These are phyloP conservation scores for Xylota segnis DNA, from an alignment of 2,888 invertebrate genomes.

Conservation along the genomic window DNA sequence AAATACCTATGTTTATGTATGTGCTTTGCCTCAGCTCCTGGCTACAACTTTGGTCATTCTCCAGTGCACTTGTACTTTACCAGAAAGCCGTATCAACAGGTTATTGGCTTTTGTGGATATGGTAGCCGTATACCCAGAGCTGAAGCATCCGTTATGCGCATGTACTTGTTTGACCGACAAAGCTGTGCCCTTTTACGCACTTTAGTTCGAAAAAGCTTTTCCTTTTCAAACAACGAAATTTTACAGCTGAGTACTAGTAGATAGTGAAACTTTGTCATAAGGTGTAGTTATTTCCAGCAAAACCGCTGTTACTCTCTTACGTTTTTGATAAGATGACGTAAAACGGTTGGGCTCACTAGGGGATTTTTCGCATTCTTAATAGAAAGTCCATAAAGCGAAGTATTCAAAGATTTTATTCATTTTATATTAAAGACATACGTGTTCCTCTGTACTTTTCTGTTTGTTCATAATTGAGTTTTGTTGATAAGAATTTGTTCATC, in stretches of 20 bases:
- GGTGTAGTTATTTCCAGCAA: constrained; percentile 11
- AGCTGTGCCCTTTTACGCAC: background rate
- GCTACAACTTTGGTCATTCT: constrained; percentile 17
- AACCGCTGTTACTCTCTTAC: background rate
- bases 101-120: constrained; percentile 35
- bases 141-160: background rate
- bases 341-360: background rate
- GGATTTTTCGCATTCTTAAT: background rate
- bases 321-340: constrained; percentile 6
- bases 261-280: background rate
- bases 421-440: background rate
- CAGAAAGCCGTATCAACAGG: constrained; percentile 33
- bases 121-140: background rate
- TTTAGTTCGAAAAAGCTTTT: constrained; percentile 47
- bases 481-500: background rate
- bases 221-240: constrained; percentile 1
- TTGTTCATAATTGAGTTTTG: background rate
- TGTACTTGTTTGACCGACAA: background rate
- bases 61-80: constrained; percentile 15
- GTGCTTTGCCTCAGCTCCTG: background rate
- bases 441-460: background rate
- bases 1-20: background rate
- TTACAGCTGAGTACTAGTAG: constrained; percentile 3
- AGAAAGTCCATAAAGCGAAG: background rate
- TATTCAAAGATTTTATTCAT: constrained; percentile 2